A percentile compares a stretch with the other conserved stretches of the same genome.
Evolutionary conservation across 2,888 invertebrate genomes (phyloP).

Genomic region (Diarsia mendica): DNA sequence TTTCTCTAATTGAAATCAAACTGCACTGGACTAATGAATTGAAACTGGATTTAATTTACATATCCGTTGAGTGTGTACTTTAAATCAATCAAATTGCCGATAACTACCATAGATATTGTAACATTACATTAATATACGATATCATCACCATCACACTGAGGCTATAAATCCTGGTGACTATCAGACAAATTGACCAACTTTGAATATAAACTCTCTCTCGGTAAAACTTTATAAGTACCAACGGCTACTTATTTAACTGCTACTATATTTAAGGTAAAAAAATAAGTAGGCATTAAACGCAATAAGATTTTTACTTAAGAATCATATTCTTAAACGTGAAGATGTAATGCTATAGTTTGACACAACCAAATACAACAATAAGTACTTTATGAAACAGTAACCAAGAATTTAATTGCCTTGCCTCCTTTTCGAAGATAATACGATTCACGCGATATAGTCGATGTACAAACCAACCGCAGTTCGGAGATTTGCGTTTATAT

Average conservation of each 20-base stretch:
- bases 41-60: slow-evolving; percentile 68
- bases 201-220: slow-evolving; percentile 49
- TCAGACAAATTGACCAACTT: slow-evolving; percentile 60
- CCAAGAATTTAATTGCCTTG: slow-evolving; percentile 4
- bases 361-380: not conserved
- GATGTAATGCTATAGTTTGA: not conserved
- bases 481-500: slow-evolving; percentile 39
- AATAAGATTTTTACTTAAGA: not conserved
- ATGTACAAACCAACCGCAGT: slow-evolving; percentile 28
- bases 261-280: not conserved
- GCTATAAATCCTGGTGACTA: slow-evolving; percentile 50
- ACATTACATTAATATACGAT: slow-evolving; percentile 69
- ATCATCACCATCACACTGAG: slow-evolving; percentile 55
- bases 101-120: slow-evolving; percentile 71
- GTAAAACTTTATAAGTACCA: slow-evolving; percentile 14
- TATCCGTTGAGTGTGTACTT: slow-evolving; percentile 37
- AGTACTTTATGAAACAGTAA: slow-evolving; percentile 17
- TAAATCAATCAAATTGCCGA: slow-evolving; percentile 72
- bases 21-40: slow-evolving; percentile 80
- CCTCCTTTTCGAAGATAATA: slow-evolving; percentile 33
- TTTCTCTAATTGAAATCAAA: slow-evolving; percentile 85
- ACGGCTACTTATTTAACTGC: slow-evolving; percentile 25
- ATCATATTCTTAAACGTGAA: not conserved
- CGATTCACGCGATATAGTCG: slow-evolving; percentile 22
- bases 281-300: not conserved